A percentile compares a stretch with the other conserved stretches of the same genome.
phyloP scores from a whole-genome alignment of 1,140 invertebrate species.

The Euschistus heros region DNA sequence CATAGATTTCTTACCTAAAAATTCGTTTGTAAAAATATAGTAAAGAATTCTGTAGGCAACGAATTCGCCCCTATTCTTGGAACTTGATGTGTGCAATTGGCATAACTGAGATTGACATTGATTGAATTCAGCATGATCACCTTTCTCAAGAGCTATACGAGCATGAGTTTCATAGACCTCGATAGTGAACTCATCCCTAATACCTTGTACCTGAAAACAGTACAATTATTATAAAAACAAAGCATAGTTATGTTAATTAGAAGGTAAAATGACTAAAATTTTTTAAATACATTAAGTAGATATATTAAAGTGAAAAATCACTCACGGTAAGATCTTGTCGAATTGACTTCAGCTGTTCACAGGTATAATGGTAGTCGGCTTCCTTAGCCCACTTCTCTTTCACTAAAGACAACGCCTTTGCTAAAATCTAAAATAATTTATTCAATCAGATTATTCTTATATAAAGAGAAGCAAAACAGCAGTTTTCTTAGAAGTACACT shows the following conservation, averaged over 20 bases:
- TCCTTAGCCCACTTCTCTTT: slow-evolving; percentile 80
- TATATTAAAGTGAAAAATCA: slow-evolving; percentile 22
- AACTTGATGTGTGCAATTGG: slow-evolving; percentile 67
- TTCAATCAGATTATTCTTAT: no score
- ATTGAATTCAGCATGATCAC: slow-evolving; percentile 97
- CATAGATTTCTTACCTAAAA: slow-evolving; percentile 60
- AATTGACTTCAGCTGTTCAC: slow-evolving; percentile 97
- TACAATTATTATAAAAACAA: slow-evolving; percentile 7
- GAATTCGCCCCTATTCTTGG: slow-evolving; percentile 73
- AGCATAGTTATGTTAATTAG: background rate
- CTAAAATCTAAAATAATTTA: slow-evolving; percentile 48
- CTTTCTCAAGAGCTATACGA: slow-evolving; percentile 89
- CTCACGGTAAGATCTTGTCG: slow-evolving; percentile 93
- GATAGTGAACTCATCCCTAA: slow-evolving; percentile 87
- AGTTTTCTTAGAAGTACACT: background rate
- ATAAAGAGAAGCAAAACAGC: background rate
- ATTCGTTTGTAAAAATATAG: slow-evolving; percentile 94
- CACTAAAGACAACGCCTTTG: slow-evolving; percentile 75
- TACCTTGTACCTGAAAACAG: slow-evolving; percentile 73
- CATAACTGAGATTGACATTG: slow-evolving; percentile 96
- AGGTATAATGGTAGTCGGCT: slow-evolving; percentile 90
- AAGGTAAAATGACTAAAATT: background rate
- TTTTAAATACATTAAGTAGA: background rate
- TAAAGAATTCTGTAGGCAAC: slow-evolving; percentile 91
- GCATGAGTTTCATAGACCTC: slow-evolving; percentile 98